phyloP scores from a whole-genome alignment of 2,888 invertebrate species.

The Ecliptopera silaceata region DNA sequence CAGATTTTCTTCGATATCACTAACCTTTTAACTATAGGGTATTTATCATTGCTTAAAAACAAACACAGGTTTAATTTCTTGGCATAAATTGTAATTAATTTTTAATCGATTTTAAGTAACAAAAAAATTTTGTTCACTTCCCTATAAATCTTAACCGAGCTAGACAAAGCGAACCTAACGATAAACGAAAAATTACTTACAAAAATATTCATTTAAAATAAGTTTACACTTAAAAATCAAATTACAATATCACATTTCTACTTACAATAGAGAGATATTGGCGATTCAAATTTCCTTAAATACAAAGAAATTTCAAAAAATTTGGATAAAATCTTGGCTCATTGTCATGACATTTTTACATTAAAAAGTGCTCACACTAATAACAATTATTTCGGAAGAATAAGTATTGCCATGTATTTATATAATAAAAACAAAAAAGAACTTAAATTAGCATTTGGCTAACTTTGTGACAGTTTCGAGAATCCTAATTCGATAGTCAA shows the following conservation, averaged over 20 bases:
- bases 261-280: conserved; percentile 83
- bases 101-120: conserved; percentile 83
- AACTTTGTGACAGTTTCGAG: conserved; percentile 66
- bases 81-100: conserved; percentile 81
- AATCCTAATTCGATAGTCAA: conserved; percentile 49
- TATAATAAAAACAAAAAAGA: conserved; percentile 60
- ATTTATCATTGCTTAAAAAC: conserved; percentile 40
- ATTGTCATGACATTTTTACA: conserved; percentile 67
- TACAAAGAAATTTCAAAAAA: conserved; percentile 58
- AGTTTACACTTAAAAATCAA: conserved; percentile 79
- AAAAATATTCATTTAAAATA: conserved; percentile 79
- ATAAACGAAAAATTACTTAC: conserved; percentile 77
- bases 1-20: too few relatives aligned
- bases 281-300: conserved; percentile 60
- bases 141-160: conserved; percentile 77
- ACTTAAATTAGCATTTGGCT: conserved; percentile 74
- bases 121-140: conserved; percentile 76
- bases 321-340: conserved; percentile 64
- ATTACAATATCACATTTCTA: conserved; percentile 84
- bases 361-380: conserved; percentile 57
- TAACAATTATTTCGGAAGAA: conserved; percentile 77
- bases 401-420: conserved; percentile 72
- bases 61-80: conserved; percentile 69
- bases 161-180: conserved; percentile 76
- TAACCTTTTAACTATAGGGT: background rate